Percentiles rank a stretch among this genome's conserved stretches.
Conservation (phyloP, 35 echinoderm and acorn worm species). For the Heliocidaris tuberculata region DNA sequence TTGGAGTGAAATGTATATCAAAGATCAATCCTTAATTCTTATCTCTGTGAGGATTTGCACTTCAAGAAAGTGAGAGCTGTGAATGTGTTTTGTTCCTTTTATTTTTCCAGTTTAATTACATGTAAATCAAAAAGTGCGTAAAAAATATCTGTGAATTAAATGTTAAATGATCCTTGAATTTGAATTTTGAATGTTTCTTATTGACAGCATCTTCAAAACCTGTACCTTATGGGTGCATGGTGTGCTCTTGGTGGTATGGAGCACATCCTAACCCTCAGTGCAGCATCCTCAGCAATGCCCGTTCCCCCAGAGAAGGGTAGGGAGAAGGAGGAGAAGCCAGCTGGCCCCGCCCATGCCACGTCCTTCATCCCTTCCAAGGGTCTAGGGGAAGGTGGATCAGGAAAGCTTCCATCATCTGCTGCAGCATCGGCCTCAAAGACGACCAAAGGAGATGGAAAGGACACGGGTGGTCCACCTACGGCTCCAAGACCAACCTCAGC, state of each 20-base stretch:
- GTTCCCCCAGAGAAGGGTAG: constrained; percentile 53
- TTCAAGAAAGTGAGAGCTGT: too few relatives aligned
- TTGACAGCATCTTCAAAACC: constrained; percentile 89
- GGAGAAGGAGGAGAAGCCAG: constrained; percentile 57
- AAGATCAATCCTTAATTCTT: too few relatives aligned
- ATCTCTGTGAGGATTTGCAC: too few relatives aligned
- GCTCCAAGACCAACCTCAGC: constrained; percentile 47
- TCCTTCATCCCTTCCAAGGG: neutral
- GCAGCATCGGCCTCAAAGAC: neutral
- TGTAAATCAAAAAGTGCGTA: too few relatives aligned
- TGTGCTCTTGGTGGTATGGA: constrained; percentile 88
- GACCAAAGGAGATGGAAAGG: constrained; percentile 37
- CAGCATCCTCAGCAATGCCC: constrained; percentile 23
- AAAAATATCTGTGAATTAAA: too few relatives aligned
- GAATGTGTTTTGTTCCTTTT: too few relatives aligned
- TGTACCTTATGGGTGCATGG: constrained; percentile 98
- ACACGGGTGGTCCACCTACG: neutral
- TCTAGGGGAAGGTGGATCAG: neutral
- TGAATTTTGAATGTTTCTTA: neutral
- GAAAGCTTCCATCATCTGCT: neutral
- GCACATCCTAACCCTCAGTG: constrained; percentile 77
- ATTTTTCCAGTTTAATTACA: too few relatives aligned
- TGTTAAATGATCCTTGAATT: too few relatives aligned
- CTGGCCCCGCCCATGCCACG: neutral
- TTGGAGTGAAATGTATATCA: too few relatives aligned